Evolutionary conservation across 2,888 invertebrate species (phyloP).

Genomic region (Metacarcinus magister): DNA sequence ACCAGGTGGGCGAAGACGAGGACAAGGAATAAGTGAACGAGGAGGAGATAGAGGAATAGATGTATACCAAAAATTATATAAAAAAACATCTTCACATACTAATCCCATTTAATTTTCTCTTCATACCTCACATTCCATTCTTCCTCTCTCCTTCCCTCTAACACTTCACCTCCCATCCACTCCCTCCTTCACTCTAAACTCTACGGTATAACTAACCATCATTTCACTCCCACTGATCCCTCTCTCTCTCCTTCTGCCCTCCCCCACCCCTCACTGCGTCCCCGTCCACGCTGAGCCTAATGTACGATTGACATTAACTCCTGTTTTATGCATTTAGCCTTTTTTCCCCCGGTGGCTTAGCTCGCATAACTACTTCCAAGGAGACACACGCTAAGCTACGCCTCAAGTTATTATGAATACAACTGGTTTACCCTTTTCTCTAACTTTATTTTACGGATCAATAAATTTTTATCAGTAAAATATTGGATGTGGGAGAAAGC

Average conservation of each 20-base stretch:
- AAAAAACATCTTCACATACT: neutral
- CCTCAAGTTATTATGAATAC: constrained; percentile 4
- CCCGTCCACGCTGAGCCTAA: neutral
- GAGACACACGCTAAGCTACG: constrained; percentile 21
- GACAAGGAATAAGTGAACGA: neutral
- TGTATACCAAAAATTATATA: too few relatives aligned
- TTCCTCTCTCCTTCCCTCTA: neutral
- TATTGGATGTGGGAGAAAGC: neutral
- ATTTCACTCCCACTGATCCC: neutral
- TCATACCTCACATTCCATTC: neutral
- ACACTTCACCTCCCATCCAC: neutral
- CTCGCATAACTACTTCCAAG: constrained; percentile 1
- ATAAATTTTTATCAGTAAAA: constrained; percentile 20
- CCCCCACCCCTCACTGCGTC: neutral
- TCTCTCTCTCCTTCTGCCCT: neutral
- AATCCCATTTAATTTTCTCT: neutral
- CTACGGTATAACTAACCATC: neutral
- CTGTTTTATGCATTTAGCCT: constrained; percentile 44
- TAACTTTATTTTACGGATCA: constrained; percentile 17
- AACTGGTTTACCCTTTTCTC: constrained; percentile 41
- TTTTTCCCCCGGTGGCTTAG: neutral
- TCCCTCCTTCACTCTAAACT: neutral
- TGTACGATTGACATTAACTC: neutral
- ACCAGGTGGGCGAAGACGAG: neutral
- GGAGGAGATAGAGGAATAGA: too few relatives aligned